phyloP scores from a whole-genome alignment of 2,113 vertebrate genomes.

The Chloebia gouldiae region DNA sequence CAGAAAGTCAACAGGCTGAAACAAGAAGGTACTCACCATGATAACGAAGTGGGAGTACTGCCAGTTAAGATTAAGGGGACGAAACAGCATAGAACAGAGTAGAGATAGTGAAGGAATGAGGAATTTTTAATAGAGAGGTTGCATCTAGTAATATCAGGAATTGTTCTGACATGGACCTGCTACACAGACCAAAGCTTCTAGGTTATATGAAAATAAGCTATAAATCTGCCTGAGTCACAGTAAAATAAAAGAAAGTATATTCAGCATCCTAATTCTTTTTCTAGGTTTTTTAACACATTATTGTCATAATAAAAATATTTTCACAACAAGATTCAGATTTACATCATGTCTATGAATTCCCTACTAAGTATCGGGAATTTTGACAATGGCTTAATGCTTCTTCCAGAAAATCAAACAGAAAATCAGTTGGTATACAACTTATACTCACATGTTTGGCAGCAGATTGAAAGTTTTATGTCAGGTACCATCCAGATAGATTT shows the following conservation, averaged over 20 bases:
- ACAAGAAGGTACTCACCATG: background rate
- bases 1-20: background rate
- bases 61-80: constrained; percentile 20
- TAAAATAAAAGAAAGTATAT: background rate
- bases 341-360: background rate
- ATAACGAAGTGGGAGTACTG: constrained; percentile 24
- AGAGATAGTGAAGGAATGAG: constrained; percentile 44
- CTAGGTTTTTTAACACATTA: background rate
- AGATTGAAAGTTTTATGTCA: background rate
- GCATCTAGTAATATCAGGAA: background rate
- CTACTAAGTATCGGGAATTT: background rate
- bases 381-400: background rate
- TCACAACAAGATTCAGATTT: background rate
- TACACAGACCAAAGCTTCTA: background rate
- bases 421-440: background rate
- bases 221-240: background rate
- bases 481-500: background rate
- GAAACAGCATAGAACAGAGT: background rate
- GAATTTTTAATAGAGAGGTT: background rate
- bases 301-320: background rate
- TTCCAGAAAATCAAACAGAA: background rate
- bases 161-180: background rate
- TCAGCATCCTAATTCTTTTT: background rate
- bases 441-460: background rate
- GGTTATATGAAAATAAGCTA: background rate